These are phyloP conservation scores for Anhinga anhinga DNA, from an alignment of 2,113 vertebrate genomes.

Conservation along the genomic window DNA sequence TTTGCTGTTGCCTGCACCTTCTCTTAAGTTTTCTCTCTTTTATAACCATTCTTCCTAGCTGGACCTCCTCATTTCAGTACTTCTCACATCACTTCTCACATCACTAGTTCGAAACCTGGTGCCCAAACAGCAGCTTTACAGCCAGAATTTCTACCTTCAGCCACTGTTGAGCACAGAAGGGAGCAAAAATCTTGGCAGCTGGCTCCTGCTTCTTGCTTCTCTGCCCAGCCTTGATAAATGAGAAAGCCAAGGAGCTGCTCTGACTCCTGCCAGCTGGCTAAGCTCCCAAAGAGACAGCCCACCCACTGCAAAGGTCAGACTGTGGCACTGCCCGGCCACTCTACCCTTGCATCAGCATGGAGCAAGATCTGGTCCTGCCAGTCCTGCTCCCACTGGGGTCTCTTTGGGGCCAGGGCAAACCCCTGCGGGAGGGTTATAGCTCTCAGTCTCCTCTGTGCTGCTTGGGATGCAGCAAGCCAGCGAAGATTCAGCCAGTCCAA, in stretches of 20 bases:
- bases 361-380: background rate
- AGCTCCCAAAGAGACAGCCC: background rate
- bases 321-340: fast-evolving
- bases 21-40: background rate
- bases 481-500: background rate
- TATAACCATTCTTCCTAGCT: background rate
- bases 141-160: background rate
- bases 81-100: background rate
- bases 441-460: background rate
- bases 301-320: background rate
- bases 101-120: background rate
- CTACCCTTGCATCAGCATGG: background rate
- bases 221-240: background rate
- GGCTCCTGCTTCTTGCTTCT: background rate
- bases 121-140: background rate
- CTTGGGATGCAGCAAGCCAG: background rate
- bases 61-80: background rate
- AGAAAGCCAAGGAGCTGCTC: background rate
- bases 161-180: background rate
- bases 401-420: background rate
- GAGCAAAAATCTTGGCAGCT: slow-evolving; percentile 26
- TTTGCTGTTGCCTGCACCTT: background rate
- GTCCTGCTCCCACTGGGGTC: background rate
- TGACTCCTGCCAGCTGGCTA: slow-evolving; percentile 5
- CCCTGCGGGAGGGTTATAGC: fast-evolving